These are phyloP conservation scores for Sphaerophoria rueppellii DNA, from an alignment of 2,888 invertebrate species.

Conservation along the genomic window DNA sequence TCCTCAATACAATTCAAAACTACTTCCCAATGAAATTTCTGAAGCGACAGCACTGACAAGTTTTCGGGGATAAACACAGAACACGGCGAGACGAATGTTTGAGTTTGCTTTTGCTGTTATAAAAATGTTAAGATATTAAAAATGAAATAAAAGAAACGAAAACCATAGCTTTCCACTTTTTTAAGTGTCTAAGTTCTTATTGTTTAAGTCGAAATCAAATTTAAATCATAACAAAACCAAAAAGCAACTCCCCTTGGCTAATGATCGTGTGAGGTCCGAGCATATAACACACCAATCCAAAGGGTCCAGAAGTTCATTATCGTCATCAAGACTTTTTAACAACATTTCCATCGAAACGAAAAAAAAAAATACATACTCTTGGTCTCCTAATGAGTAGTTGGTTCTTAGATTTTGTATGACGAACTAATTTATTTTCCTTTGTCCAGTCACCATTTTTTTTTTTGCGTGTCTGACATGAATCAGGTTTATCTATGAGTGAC, in stretches of 20 bases:
- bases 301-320: slow-evolving; percentile 48
- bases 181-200: neutral
- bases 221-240: neutral
- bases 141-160: too few relatives aligned
- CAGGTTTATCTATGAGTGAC: slow-evolving; percentile 27
- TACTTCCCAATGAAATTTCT: too few relatives aligned
- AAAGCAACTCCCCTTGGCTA: slow-evolving; percentile 6
- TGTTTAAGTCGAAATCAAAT: neutral
- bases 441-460: neutral
- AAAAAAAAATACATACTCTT: neutral
- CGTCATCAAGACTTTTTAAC: neutral
- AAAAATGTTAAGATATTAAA: too few relatives aligned
- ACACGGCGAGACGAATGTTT: too few relatives aligned
- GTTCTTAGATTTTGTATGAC: slow-evolving; percentile 2
- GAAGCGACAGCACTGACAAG: too few relatives aligned
- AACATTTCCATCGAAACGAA: slow-evolving; percentile 8
- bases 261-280: slow-evolving; percentile 60
- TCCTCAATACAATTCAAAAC: too few relatives aligned
- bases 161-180: too few relatives aligned
- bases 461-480: slow-evolving; percentile 4
- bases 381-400: slow-evolving; percentile 17
- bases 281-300: slow-evolving; percentile 2
- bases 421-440: neutral
- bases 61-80: too few relatives aligned
- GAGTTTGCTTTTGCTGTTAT: too few relatives aligned